These are phyloP conservation scores for Pharmacophagus antenor DNA, from an alignment of 2,888 invertebrate species.

Conservation along the genomic window DNA sequence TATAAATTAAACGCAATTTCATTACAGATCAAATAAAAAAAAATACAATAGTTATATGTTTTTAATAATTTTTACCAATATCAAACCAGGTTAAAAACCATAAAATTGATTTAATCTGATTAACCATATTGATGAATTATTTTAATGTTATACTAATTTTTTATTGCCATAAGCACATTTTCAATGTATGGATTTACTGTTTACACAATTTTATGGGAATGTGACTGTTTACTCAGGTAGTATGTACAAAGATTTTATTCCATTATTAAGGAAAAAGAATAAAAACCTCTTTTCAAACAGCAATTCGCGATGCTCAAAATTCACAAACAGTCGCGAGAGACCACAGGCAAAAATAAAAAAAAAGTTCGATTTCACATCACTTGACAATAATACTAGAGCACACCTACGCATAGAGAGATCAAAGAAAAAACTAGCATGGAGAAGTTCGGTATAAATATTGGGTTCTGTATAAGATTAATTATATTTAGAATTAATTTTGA, in stretches of 20 bases:
- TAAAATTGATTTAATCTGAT: too few relatives aligned
- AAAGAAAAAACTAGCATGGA: not conserved
- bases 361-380: conserved; percentile 35
- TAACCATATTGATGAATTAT: too few relatives aligned
- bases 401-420: conserved; percentile 13
- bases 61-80: too few relatives aligned
- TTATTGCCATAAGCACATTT: too few relatives aligned
- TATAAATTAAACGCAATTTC: too few relatives aligned
- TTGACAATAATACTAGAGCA: conserved; percentile 22
- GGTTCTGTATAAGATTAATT: conserved; percentile 17
- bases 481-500: too few relatives aligned
- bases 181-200: too few relatives aligned
- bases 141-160: too few relatives aligned
- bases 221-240: not conserved
- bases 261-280: not conserved
- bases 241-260: not conserved
- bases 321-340: conserved; percentile 35
- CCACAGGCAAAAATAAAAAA: conserved; percentile 38
- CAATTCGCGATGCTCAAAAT: conserved; percentile 28
- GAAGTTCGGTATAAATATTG: not conserved
- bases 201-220: not conserved
- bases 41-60: too few relatives aligned
- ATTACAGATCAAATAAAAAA: too few relatives aligned
- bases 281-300: conserved; percentile 3
- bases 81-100: too few relatives aligned